Evolutionary conservation across 2,888 invertebrate genomes (phyloP), one percentile per base, ranked within the genome.

Genomic region (Pachymerium ferrugineum): DNA sequence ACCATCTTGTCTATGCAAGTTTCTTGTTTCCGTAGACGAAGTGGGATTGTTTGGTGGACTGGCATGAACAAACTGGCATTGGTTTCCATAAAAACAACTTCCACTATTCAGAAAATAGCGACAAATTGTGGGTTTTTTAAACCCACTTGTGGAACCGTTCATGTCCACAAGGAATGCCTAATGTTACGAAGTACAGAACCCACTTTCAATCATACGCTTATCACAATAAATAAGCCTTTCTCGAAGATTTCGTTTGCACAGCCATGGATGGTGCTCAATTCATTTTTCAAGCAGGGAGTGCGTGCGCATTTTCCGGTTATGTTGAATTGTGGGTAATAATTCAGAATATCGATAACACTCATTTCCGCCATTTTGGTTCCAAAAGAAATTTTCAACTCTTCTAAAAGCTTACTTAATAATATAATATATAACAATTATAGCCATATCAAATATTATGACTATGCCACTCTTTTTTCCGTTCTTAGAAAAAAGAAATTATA

Each of bases 41-140:
- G 74, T 67, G n/a, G 69, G 19, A 22, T 30, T 70, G 30, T 69
- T 22, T 19, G 68, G 14, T 38, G 74, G 71, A 33, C 30, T 30
- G 14, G 69, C 54, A 38, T 75, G 75, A 30, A 73, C 19, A 62
- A 75, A 75, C 73, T 75, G 75, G 70, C 75, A 75, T 29, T 75
- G 74, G 72, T 29, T 73, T 6, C 75, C 75, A 38, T 74, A 75
- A 35, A 75, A 75, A 73, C 75, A 75, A 33, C 67, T 75, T 67
- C 75, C 75, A 62, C 62, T 75, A 35, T 62, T 74, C 16, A 74
- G 70, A 68, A 74, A 75, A 70, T 75, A 75, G 33, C 75, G 75
- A 35, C 75, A 75, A 67, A 75, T 54, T 33, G 75, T 73, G 74
- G 75, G 73, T 67, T 75, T 75, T 33, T 75, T 75, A 14, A 73